Evolutionary conservation across 2,888 invertebrate genomes (phyloP).

Genomic region (Parnassius glacialis): DNA sequence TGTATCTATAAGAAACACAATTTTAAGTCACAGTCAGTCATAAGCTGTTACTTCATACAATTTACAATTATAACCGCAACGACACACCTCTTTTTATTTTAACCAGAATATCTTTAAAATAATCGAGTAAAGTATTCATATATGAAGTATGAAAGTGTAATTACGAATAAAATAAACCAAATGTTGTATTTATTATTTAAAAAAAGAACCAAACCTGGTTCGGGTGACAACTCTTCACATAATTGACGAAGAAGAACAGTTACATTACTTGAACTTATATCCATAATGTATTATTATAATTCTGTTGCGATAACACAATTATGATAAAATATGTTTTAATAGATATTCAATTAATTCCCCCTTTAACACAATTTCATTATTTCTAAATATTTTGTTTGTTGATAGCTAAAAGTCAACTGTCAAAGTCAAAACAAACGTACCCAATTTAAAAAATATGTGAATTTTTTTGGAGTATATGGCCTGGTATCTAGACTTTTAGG

Average conservation of each 20-base stretch:
- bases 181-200: slow-evolving; percentile 30
- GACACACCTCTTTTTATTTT: slow-evolving; percentile 26
- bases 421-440: too few relatives aligned
- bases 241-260: slow-evolving; percentile 65
- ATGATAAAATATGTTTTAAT: too few relatives aligned
- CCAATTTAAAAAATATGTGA: too few relatives aligned
- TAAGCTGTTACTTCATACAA: not conserved
- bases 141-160: slow-evolving; percentile 2
- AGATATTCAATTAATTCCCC: too few relatives aligned
- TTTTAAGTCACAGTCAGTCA: not conserved
- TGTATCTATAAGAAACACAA: slow-evolving; percentile 51
- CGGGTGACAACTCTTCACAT: slow-evolving; percentile 62
- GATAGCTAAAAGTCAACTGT: too few relatives aligned
- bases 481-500: too few relatives aligned
- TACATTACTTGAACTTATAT: slow-evolving; percentile 48
- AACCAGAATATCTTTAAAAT: slow-evolving; percentile 32
- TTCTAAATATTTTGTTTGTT: too few relatives aligned
- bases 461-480: too few relatives aligned
- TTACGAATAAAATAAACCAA: not conserved
- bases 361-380: too few relatives aligned
- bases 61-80: not conserved
- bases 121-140: slow-evolving; percentile 56
- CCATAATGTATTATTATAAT: slow-evolving; percentile 41
- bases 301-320: too few relatives aligned
- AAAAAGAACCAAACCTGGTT: slow-evolving; percentile 64